Evolutionary conservation across 2,888 invertebrate genomes (phyloP).

Genomic region (Synergus umbraculus): DNA sequence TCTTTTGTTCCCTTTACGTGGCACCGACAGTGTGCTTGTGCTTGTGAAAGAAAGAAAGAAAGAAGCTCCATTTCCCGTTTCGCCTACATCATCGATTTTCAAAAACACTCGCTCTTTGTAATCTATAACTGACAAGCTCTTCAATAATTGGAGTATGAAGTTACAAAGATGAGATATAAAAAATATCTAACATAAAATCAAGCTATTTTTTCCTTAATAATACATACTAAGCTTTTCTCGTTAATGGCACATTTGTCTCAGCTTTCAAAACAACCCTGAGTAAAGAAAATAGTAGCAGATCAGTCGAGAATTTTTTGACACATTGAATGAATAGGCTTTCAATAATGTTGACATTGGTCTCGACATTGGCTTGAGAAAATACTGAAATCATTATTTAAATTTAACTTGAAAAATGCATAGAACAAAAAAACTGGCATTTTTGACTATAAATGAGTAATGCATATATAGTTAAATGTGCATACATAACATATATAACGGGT

Average conservation of each 20-base stretch:
- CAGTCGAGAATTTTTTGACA: not conserved
- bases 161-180: not conserved
- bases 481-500: too few relatives aligned
- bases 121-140: not conserved
- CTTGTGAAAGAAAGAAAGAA: not conserved
- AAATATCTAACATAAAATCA: not conserved
- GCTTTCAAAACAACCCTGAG: slow-evolving; percentile 21
- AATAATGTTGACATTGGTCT: not conserved
- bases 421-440: not conserved
- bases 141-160: not conserved
- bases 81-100: slow-evolving; percentile 1
- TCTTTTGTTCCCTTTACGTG: slow-evolving; percentile 29
- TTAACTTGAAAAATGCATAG: not conserved
- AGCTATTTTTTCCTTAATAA: slow-evolving; percentile 19
- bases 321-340: slow-evolving; percentile 19
- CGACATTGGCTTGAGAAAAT: too few relatives aligned
- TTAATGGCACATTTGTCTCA: slow-evolving; percentile 32
- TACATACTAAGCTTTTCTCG: not conserved
- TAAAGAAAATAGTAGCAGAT: not conserved
- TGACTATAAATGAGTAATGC: not conserved
- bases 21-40: not conserved
- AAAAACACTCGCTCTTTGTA: slow-evolving; percentile 7
- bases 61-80: not conserved
- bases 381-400: not conserved
- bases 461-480: too few relatives aligned